Evolutionary conservation across 1,140 invertebrate species (phyloP).

Genomic region (Sycophila sp.): DNA sequence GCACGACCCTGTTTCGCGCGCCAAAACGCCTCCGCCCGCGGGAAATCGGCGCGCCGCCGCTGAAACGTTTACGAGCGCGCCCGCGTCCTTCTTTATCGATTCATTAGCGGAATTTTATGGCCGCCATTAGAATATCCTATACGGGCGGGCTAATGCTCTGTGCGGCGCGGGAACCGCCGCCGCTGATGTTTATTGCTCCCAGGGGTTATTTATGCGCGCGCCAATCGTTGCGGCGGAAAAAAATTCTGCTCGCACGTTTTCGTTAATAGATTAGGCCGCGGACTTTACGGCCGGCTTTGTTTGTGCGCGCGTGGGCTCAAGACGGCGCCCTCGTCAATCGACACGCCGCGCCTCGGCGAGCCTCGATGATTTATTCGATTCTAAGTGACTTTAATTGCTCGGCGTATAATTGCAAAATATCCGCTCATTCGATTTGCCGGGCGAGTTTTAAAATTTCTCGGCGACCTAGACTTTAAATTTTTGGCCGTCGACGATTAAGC

Average conservation of each 20-base stretch:
- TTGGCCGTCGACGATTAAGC: too few species aligned
- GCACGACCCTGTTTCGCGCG: slow-evolving; percentile 9
- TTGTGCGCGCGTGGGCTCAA: too few species aligned
- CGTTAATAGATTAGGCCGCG: slow-evolving; percentile 2
- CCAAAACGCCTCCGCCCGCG: slow-evolving; percentile 18
- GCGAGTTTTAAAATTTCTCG: too few species aligned
- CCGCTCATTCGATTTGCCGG: too few species aligned
- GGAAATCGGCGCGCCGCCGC: not conserved
- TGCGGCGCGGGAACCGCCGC: not conserved
- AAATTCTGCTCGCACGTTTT: not conserved
- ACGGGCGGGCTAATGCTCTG: slow-evolving; percentile 4
- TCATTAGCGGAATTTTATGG: slow-evolving; percentile 8
- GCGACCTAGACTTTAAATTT: too few species aligned
- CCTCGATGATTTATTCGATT: too few species aligned
- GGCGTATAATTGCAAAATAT: too few species aligned
- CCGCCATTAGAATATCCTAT: slow-evolving; percentile 15
- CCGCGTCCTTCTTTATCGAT: slow-evolving; percentile 11
- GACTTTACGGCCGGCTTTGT: not conserved
- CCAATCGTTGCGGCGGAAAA: not conserved
- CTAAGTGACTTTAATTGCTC: too few species aligned
- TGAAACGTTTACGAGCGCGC: slow-evolving; percentile 8
- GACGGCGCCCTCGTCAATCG: too few species aligned
- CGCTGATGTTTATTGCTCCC: slow-evolving; percentile 9
- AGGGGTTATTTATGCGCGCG: slow-evolving; percentile 20
- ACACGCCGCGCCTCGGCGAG: too few species aligned